Evolutionary conservation across 2,797 vertebrate species (phyloP), one percentile per base, ranked within the genome.

Genomic region (Hapalemur alaotrensis): DNA sequence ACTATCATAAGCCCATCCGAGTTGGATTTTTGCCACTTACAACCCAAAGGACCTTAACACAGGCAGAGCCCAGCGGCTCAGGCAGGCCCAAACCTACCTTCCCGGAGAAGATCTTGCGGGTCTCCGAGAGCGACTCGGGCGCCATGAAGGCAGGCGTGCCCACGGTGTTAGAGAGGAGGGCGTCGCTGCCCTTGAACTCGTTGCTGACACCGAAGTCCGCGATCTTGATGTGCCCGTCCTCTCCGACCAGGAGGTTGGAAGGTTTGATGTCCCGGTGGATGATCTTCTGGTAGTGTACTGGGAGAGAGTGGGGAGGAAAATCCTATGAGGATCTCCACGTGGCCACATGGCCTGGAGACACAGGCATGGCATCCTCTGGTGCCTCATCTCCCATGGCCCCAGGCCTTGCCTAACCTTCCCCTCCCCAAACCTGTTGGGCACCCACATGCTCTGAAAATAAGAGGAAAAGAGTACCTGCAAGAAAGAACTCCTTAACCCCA

Each of bases 271-370:
- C 99, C 85, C 99, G 98, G 97, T 99, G 99, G 98, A 99, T 99
- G 97, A 99, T 99, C 98, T 99, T 99, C 98, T 99, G 99, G 97
- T 99, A 99, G 98, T 99, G 99, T 93, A 99, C 99, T 99, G 98
- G 81, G 48, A 46, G 46, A 57, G 30, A 57, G 1, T 8, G 8
- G 23, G 4, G 22, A 65, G 54, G 79, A 28, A 67, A 67, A 18
- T 7, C 20, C 61, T 0, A 0, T 59, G 46, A 95, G 90, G 38
- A 13, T 48, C 54, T 43, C 59, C 67, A 14, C 0, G 5, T 22
- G 43, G 43, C 43, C 43, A 46, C 43, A 7, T 1, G 2, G 46
- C 35, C 41, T 75, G 83, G 46, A 78, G 20, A 59, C 20, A 38
- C 3, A 14, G 41, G 25, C n/a, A 8, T 1, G 25, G 70, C 18